phyloP scores from a whole-genome alignment of 2,888 invertebrate species.

The Meghimatium bilineatum region DNA sequence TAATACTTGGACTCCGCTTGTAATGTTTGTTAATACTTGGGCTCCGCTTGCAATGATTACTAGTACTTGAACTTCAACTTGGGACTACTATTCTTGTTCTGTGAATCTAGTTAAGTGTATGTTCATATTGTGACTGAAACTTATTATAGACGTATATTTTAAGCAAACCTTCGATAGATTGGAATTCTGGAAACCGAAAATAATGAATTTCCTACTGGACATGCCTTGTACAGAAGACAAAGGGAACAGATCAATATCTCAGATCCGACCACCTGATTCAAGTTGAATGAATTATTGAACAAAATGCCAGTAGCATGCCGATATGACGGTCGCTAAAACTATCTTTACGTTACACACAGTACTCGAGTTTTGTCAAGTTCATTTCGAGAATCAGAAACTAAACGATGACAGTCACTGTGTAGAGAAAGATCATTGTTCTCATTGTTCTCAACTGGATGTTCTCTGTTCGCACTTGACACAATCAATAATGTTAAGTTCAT shows the following conservation, averaged over 20 bases:
- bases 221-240: slow-evolving; percentile 13
- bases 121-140: too few species aligned
- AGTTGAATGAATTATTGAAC: slow-evolving; percentile 33
- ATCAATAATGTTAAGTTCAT: not conserved
- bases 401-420: not conserved
- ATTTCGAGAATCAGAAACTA: not conserved
- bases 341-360: not conserved
- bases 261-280: slow-evolving; percentile 22
- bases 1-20: too few species aligned
- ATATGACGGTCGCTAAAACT: slow-evolving; percentile 14
- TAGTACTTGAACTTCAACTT: too few species aligned
- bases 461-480: not conserved
- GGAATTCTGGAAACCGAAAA: not conserved
- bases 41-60: too few species aligned
- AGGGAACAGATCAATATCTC: slow-evolving; percentile 19
- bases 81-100: too few species aligned
- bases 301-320: slow-evolving; percentile 15
- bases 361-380: not conserved
- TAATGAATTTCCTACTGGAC: slow-evolving; percentile 20
- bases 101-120: too few species aligned
- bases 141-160: not conserved
- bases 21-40: too few species aligned
- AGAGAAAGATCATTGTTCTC: not conserved
- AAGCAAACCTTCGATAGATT: not conserved
- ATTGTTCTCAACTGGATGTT: not conserved